Percentiles rank a stretch among this genome's conserved stretches.
phyloP scores from a whole-genome alignment of 2,113 vertebrate genomes.

The Silurus meridionalis region DNA sequence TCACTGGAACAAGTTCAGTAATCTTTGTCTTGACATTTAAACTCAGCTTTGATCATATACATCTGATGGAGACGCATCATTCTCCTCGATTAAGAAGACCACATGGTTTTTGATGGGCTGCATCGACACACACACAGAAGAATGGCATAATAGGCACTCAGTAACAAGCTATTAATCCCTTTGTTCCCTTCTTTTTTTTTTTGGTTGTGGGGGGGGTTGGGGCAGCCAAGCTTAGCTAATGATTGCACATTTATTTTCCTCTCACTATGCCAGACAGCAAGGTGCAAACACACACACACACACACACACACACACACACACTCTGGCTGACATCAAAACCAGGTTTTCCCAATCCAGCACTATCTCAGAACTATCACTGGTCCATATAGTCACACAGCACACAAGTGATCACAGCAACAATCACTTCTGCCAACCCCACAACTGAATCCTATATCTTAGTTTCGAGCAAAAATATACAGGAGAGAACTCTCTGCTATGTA shows the following conservation, averaged over 20 bases:
- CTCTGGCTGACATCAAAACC: background rate
- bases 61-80: conserved; percentile 33
- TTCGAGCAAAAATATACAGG: background rate
- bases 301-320: background rate
- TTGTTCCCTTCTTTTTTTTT: conserved; percentile 18
- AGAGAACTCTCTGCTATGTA: background rate
- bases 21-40: conserved; percentile 18
- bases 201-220: background rate
- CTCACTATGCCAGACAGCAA: background rate
- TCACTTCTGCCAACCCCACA: background rate
- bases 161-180: conserved; percentile 55
- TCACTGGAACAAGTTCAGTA: background rate
- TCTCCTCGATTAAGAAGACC: conserved; percentile 44
- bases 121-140: conserved; percentile 9
- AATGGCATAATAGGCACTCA: conserved; percentile 48
- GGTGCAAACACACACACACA: background rate
- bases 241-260: conserved; percentile 16
- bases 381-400: background rate
- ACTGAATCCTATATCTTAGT: background rate
- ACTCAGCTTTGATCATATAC: background rate
- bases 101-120: conserved; percentile 39
- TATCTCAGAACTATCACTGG: background rate
- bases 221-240: conserved; percentile 8
- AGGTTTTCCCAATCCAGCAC: background rate
- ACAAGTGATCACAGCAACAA: background rate